Conservation (phyloP, 2,888 invertebrate genomes). For the Marasmarcha lunaedactyla region DNA sequence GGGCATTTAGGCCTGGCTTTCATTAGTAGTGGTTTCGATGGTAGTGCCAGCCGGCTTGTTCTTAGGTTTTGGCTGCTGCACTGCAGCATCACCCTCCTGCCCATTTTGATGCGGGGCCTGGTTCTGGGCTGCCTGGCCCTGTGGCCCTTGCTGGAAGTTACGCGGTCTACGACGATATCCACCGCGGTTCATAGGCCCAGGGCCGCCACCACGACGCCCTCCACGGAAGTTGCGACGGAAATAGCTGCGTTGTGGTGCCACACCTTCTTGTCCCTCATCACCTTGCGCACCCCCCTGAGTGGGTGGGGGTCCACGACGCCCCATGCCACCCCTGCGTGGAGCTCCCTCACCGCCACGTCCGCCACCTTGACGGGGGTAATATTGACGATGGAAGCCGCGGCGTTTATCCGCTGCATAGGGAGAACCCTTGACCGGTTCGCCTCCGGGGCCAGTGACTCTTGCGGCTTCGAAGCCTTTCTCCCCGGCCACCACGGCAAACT, state of each 20-base stretch:
- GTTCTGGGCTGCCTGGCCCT: conserved; percentile 17
- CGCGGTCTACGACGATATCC: conserved; percentile 54
- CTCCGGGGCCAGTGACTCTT: conserved; percentile 97
- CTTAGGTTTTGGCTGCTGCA: conserved; percentile 41
- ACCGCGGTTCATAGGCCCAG: conserved; percentile 50
- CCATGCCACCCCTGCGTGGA: conserved; percentile 73
- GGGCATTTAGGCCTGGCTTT: conserved; percentile 57
- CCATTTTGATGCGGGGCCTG: conserved; percentile 36
- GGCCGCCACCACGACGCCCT: conserved; percentile 67
- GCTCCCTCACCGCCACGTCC: conserved; percentile 65
- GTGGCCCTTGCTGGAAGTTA: conserved; percentile 31
- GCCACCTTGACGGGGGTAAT: conserved; percentile 60
- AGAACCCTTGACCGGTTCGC: conserved; percentile 95
- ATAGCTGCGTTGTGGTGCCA: conserved; percentile 71
- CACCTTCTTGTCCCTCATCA: conserved; percentile 53
- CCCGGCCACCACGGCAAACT: conserved; percentile 98
- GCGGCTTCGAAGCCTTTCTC: conserved; percentile 98
- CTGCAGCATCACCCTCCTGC: conserved; percentile 36
- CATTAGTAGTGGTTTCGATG: conserved; percentile 58
- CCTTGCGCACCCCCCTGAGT: conserved; percentile 55
- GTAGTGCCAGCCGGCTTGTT: conserved; percentile 39
- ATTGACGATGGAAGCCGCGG: conserved; percentile 75
- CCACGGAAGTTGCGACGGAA: conserved; percentile 83
- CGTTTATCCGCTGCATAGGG: conserved; percentile 96
- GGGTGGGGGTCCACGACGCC: conserved; percentile 66